Percentiles rank a stretch among this genome's conserved stretches.
These are phyloP conservation scores for Eciton burchellii DNA, from an alignment of 1,140 invertebrate species.

Conservation along the genomic window DNA sequence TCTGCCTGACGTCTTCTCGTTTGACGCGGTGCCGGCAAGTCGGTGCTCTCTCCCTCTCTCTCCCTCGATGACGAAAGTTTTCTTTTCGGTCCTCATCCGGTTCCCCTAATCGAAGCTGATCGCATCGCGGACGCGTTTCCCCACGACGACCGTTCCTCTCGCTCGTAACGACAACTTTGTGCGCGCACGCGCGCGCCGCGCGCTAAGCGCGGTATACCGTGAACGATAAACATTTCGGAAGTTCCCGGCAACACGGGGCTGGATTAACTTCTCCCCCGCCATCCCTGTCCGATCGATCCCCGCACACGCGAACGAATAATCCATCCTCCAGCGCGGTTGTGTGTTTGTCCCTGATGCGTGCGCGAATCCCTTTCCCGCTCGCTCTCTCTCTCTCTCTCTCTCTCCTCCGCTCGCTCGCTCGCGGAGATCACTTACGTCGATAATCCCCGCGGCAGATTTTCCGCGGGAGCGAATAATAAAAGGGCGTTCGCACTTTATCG, in stretches of 20 bases:
- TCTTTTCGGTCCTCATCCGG: too few species aligned
- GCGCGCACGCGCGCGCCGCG: too few species aligned
- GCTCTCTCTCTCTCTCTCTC: too few species aligned
- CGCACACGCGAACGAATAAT: constrained; percentile 29
- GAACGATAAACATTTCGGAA: constrained; percentile 42
- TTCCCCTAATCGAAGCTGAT: constrained; percentile 4
- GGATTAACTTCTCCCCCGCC: constrained; percentile 31
- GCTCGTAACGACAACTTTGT: background rate
- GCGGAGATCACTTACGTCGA: background rate
- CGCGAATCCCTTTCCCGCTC: background rate
- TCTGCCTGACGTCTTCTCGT: background rate
- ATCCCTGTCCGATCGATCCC: background rate
- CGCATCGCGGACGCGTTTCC: background rate
- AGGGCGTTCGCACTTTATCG: constrained; percentile 26
- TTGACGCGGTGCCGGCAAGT: background rate
- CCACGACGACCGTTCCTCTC: background rate
- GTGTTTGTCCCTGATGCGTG: background rate
- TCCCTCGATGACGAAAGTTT: constrained; percentile 23
- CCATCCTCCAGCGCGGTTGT: constrained; percentile 13
- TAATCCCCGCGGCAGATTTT: constrained; percentile 3
- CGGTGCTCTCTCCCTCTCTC: too few species aligned
- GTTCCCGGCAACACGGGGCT: background rate
- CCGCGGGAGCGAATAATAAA: background rate
- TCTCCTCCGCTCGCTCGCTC: too few species aligned
- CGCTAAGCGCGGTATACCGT: constrained; percentile 20